Conservation (phyloP, 2,797 vertebrate genomes). For the Notolepis coatsorum region DNA sequence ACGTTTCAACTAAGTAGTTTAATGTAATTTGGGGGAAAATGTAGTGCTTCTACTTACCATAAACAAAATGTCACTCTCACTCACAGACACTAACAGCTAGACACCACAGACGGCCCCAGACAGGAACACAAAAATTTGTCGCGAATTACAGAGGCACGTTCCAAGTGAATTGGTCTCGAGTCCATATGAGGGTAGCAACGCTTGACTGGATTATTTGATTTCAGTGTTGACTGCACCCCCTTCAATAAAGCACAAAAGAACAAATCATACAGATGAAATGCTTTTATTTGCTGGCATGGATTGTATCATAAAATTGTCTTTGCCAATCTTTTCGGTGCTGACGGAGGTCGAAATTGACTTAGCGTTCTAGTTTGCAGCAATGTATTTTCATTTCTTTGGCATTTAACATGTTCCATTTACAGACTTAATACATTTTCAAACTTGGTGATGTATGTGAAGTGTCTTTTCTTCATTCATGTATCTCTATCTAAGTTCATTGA, state of each 20-base stretch:
- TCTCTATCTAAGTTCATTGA: no score
- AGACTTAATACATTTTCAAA: no score
- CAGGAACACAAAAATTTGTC: conserved; percentile 67
- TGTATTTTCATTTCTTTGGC: no score
- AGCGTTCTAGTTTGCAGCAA: no score
- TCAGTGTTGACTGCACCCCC: conserved; percentile 1
- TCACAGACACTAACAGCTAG: conserved; percentile 52
- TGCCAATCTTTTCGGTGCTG: no score
- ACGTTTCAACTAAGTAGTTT: conserved; percentile 37
- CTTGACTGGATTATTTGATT: conserved; percentile 56
- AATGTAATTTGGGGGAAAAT: conserved; percentile 59
- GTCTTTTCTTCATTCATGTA: no score
- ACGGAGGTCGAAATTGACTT: no score
- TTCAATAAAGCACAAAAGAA: background rate
- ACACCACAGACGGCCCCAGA: conserved; percentile 54
- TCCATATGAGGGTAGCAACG: conserved; percentile 45
- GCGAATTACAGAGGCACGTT: conserved; percentile 58
- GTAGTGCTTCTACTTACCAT: conserved; percentile 28
- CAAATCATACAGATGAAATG: background rate
- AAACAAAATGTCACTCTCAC: conserved; percentile 63
- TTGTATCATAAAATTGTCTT: no score
- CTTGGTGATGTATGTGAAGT: no score
- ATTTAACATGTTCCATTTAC: no score
- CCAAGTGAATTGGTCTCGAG: conserved; percentile 49
- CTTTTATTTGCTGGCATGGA: no score